Conservation (phyloP, 1,140 invertebrate species). For the Bacillus rossius region DNA sequence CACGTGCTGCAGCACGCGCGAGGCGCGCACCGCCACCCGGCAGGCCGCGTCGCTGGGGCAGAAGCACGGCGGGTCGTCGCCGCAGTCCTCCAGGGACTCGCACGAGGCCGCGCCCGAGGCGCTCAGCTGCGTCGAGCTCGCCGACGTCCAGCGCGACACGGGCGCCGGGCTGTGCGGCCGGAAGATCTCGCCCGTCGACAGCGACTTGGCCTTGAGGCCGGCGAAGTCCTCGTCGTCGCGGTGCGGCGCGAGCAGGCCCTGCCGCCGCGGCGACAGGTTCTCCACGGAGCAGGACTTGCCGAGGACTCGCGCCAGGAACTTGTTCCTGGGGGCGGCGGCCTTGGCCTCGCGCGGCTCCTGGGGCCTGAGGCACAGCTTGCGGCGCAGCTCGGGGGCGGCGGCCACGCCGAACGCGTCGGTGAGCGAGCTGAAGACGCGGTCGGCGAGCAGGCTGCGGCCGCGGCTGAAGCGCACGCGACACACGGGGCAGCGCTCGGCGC, state of each 20-base stretch:
- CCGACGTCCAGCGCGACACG: not conserved
- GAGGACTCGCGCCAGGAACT: slow-evolving; percentile 41
- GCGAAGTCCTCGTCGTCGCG: slow-evolving; percentile 20
- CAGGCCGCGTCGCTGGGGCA: slow-evolving; percentile 22
- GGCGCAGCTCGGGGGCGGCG: slow-evolving; percentile 22
- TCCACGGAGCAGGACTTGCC: slow-evolving; percentile 40
- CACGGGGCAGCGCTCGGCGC: slow-evolving; percentile 53
- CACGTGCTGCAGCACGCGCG: slow-evolving; percentile 26
- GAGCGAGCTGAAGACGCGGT: slow-evolving; percentile 47
- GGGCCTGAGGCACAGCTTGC: slow-evolving; percentile 24
- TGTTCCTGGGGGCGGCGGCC: slow-evolving; percentile 31
- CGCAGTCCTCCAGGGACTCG: slow-evolving; percentile 27
- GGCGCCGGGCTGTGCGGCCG: slow-evolving; percentile 1
- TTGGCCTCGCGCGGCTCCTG: not conserved
- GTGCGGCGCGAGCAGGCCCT: no score
- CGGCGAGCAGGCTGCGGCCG: slow-evolving; percentile 51
- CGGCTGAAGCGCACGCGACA: slow-evolving; percentile 49
- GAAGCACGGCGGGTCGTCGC: slow-evolving; percentile 4
- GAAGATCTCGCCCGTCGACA: slow-evolving; percentile 37
- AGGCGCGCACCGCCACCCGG: slow-evolving; percentile 8
- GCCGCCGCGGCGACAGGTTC: slow-evolving; percentile 28
- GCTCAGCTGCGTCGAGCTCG: not conserved
- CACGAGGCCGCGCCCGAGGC: slow-evolving; percentile 25
- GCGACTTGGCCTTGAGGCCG: slow-evolving; percentile 32
- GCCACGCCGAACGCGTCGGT: slow-evolving; percentile 40